Conservation (phyloP, 2,888 invertebrate species). For the Idaea aversata region DNA sequence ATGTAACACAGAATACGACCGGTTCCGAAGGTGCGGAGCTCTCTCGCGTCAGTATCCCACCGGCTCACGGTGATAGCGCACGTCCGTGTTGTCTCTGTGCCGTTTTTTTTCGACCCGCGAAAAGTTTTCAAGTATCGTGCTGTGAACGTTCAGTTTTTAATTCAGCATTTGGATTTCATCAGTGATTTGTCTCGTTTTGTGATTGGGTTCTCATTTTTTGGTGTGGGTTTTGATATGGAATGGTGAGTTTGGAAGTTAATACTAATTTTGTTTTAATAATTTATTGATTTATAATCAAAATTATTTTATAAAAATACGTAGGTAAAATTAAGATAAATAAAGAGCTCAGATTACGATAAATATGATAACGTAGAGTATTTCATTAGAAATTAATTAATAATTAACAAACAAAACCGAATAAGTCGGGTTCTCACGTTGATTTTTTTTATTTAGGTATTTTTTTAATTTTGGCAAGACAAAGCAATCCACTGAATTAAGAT, state of each 20-base stretch:
- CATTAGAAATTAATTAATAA: no score
- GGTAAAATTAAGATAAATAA: no score
- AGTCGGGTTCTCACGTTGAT: no score
- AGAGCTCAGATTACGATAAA: no score
- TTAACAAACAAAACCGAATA: no score
- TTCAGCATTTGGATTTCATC: conserved; percentile 26
- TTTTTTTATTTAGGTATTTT: background rate
- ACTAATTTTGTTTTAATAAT: no score
- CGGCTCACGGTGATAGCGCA: conserved; percentile 48
- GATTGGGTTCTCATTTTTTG: conserved; percentile 7
- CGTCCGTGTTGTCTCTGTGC: conserved; percentile 31
- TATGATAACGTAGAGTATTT: no score
- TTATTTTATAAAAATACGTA: no score
- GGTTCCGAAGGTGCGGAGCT: conserved; percentile 51
- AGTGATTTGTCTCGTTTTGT: conserved; percentile 27
- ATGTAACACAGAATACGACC: conserved; percentile 62
- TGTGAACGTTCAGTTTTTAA: conserved; percentile 6
- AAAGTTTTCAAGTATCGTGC: conserved; percentile 60
- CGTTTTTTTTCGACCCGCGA: conserved; percentile 34
- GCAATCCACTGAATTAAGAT: no score
- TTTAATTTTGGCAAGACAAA: background rate
- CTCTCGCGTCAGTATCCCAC: conserved; percentile 51
- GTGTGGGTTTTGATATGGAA: conserved; percentile 25
- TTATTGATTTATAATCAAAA: no score
- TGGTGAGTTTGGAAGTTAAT: conserved; percentile 31